phyloP scores from a whole-genome alignment of 2,113 vertebrate genomes.

The Ovis canadensis region DNA sequence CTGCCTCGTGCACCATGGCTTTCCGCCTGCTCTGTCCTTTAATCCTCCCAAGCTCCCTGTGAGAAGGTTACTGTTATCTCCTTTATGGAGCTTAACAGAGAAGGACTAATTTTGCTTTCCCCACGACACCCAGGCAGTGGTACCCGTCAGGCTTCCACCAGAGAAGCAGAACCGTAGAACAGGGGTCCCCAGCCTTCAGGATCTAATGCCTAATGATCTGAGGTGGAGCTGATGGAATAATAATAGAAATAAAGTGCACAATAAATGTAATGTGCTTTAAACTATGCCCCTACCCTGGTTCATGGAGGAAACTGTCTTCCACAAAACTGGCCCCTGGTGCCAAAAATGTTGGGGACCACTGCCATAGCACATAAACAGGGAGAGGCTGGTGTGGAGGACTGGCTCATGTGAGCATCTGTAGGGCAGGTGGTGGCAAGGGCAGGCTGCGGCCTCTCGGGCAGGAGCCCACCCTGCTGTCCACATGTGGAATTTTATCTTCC shows the following conservation, averaged over 20 bases:
- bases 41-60: neutral
- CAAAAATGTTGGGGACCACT: neutral
- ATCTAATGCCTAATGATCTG: neutral
- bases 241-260: neutral
- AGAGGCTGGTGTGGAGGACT: neutral
- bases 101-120: neutral
- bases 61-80: neutral
- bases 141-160: neutral
- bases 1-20: neutral
- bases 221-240: neutral
- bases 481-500: neutral
- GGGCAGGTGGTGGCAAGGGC: neutral
- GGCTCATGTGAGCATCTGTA: fast-evolving
- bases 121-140: neutral
- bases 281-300: neutral
- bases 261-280: neutral
- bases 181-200: neutral
- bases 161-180: neutral
- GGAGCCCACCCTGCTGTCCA: neutral
- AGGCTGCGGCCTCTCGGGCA: neutral
- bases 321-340: neutral
- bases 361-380: neutral
- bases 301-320: neutral
- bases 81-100: neutral
- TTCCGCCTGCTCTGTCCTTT: neutral